phyloP scores from a whole-genome alignment of 2,888 invertebrate genomes.

The Sthenelais limicola region DNA sequence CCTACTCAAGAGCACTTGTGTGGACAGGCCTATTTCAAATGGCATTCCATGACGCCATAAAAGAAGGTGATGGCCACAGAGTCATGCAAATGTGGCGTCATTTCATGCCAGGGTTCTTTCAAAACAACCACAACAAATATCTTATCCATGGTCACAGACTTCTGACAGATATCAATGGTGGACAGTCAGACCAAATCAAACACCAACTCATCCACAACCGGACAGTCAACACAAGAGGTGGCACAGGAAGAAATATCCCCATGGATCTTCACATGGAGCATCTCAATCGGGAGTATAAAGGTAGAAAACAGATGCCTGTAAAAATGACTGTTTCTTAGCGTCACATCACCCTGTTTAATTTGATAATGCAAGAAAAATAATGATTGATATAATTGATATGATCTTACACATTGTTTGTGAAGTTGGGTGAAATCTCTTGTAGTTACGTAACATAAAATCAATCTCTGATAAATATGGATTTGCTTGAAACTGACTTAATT shows the following conservation, averaged over 20 bases:
- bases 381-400: too few species aligned
- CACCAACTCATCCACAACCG: slow-evolving; percentile 48
- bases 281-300: slow-evolving; percentile 51
- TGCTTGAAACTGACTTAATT: too few species aligned
- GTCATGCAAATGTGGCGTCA: slow-evolving; percentile 50
- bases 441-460: too few species aligned
- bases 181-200: slow-evolving; percentile 41
- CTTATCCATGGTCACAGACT: slow-evolving; percentile 47
- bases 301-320: slow-evolving; percentile 27
- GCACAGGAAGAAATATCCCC: slow-evolving; percentile 48
- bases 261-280: slow-evolving; percentile 54
- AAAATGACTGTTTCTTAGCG: too few species aligned
- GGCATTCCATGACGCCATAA: slow-evolving; percentile 47
- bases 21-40: slow-evolving; percentile 46
- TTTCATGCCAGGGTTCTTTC: slow-evolving; percentile 48
- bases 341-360: too few species aligned
- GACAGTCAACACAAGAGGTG: slow-evolving; percentile 50
- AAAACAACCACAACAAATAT: slow-evolving; percentile 51
- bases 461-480: too few species aligned
- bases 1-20: slow-evolving; percentile 22
- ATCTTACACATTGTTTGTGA: too few species aligned
- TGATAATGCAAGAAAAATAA: too few species aligned
- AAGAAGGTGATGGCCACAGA: slow-evolving; percentile 50
- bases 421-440: too few species aligned
- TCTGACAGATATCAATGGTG: slow-evolving; percentile 45